A percentile compares a stretch with the other conserved stretches of the same genome.
These are phyloP conservation scores for Cervus canadensis DNA, from an alignment of 2,113 vertebrate species.

Conservation along the genomic window DNA sequence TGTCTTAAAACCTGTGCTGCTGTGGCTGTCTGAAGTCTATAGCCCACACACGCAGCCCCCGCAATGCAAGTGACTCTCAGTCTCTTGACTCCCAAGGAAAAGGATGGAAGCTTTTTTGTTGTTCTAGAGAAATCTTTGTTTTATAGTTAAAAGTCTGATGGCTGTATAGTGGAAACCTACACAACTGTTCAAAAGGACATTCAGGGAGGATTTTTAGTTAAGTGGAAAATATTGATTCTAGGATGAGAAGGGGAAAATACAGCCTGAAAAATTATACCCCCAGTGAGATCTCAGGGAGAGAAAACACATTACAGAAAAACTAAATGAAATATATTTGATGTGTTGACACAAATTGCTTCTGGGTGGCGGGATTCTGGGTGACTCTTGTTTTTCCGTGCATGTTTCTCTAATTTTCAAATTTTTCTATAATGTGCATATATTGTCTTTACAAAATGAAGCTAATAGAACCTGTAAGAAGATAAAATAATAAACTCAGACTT, in stretches of 20 bases:
- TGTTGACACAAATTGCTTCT: not conserved
- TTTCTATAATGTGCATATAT: not conserved
- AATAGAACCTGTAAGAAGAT: not conserved
- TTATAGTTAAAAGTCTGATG: not conserved
- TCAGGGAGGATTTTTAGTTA: not conserved
- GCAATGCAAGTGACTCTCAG: not conserved
- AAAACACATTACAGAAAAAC: not conserved
- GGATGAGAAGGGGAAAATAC: not conserved
- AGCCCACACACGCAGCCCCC: not conserved
- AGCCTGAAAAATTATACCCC: not conserved
- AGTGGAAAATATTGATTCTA: not conserved
- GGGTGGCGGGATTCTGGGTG: not conserved
- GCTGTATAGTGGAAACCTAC: not conserved
- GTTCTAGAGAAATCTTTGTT: not conserved
- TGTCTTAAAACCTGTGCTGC: not conserved
- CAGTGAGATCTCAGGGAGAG: not conserved
- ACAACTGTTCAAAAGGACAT: not conserved
- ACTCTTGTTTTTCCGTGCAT: not conserved
- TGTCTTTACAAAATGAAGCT: not conserved
- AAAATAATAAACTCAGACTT: not conserved
- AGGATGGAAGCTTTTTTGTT: not conserved
- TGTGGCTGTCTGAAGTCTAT: not conserved
- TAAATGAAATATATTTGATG: not conserved
- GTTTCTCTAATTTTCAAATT: not conserved
- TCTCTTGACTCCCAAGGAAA: not conserved